Evolutionary conservation across 2,888 invertebrate genomes (phyloP).

Genomic region (Synanthedon myopaeformis): DNA sequence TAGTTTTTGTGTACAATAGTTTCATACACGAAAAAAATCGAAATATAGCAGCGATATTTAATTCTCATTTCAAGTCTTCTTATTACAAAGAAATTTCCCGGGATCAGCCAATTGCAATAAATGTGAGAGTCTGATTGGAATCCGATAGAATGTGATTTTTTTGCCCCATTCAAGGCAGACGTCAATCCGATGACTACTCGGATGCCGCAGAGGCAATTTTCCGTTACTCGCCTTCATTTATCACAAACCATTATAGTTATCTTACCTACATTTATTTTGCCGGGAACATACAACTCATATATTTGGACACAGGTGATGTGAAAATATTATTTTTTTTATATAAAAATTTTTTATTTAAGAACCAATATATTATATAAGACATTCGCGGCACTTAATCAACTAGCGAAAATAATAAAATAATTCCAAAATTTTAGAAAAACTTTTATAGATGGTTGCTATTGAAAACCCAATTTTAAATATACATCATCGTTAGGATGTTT

Average conservation of each 20-base stretch:
- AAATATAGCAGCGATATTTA: no score
- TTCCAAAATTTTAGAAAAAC: no score
- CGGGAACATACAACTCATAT: neutral
- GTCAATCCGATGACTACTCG: conserved; percentile 22
- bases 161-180: conserved; percentile 10
- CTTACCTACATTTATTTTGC: neutral
- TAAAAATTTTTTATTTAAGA: neutral
- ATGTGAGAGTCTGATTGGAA: conserved; percentile 51
- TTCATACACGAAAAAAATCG: no score
- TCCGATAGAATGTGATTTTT: conserved; percentile 41
- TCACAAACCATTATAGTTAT: conserved; percentile 31
- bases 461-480: no score
- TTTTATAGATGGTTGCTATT: no score
- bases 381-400: no score
- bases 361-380: no score
- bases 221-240: conserved; percentile 29
- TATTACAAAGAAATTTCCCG: conserved; percentile 22
- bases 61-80: neutral
- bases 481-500: no score
- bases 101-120: conserved; percentile 51
- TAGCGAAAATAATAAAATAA: no score
- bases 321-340: neutral
- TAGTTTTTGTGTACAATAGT: no score
- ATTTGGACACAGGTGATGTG: neutral
- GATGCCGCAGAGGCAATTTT: conserved; percentile 38